phyloP scores from a whole-genome alignment of 1,140 invertebrate genomes.

The Arion vulgaris region DNA sequence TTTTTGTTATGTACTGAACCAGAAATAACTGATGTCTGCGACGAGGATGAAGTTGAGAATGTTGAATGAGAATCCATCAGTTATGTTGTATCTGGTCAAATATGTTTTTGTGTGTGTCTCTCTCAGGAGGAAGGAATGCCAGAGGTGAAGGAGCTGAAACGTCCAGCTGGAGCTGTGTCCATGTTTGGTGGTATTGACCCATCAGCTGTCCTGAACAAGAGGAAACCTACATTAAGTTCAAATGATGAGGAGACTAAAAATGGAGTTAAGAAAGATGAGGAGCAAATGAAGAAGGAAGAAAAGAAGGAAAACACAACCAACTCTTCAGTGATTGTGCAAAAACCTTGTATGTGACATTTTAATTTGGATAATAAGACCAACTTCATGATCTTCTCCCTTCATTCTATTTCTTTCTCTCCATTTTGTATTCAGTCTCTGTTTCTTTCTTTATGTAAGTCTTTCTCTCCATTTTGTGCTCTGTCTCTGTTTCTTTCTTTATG shows the following conservation, averaged over 20 bases:
- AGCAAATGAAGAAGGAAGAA: neutral
- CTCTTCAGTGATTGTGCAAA: neutral
- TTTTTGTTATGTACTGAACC: too few species aligned
- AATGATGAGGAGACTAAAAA: slow-evolving; percentile 20
- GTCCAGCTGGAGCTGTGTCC: slow-evolving; percentile 60
- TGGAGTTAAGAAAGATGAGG: neutral
- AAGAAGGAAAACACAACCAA: neutral
- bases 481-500: too few species aligned
- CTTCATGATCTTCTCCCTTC: too few species aligned
- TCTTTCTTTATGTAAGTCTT: neutral
- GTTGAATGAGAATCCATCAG: too few species aligned
- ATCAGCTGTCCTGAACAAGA: slow-evolving; percentile 45
- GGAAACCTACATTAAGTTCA: slow-evolving; percentile 8
- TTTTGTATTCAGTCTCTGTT: neutral
- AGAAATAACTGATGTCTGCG: too few species aligned
- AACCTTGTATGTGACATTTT: neutral
- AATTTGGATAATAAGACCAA: too few species aligned
- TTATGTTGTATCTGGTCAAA: too few species aligned
- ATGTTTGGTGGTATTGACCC: slow-evolving; percentile 60
- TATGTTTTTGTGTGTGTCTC: neutral
- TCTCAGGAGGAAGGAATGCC: neutral
- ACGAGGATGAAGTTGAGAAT: too few species aligned
- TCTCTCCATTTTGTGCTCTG: too few species aligned
- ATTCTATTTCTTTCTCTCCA: too few species aligned
- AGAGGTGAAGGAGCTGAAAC: slow-evolving; percentile 47